Percentiles rank a stretch among this genome's conserved stretches.
These are phyloP conservation scores for Creontiades dilutus DNA, from an alignment of 2,888 invertebrate genomes.

Conservation along the genomic window DNA sequence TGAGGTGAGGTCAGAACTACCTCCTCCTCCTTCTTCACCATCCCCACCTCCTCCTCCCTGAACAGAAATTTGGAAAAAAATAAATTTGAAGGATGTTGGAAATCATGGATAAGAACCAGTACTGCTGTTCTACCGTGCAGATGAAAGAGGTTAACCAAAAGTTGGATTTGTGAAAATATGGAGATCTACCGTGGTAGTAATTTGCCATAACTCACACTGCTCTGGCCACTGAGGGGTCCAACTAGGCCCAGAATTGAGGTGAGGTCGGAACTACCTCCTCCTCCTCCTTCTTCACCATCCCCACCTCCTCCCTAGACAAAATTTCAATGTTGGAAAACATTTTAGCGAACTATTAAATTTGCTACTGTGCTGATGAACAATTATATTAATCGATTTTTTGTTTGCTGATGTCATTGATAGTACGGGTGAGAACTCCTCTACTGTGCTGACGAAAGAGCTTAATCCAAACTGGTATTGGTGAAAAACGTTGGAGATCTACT, in stretches of 20 bases:
- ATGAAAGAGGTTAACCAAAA: too few species aligned
- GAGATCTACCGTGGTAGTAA: not conserved
- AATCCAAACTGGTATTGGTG: too few species aligned
- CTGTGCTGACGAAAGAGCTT: not conserved
- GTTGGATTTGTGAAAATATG: not conserved
- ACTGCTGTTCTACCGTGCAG: too few species aligned
- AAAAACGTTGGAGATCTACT: not conserved
- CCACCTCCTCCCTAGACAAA: slow-evolving; percentile 70
- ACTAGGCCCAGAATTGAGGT: slow-evolving; percentile 72
- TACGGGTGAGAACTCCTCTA: not conserved
- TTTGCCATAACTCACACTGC: slow-evolving; percentile 73
- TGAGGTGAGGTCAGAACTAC: slow-evolving; percentile 74
- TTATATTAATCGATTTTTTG: too few species aligned
- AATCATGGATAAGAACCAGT: not conserved
- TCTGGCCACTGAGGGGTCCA: slow-evolving; percentile 72
- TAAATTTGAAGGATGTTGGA: not conserved
- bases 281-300: slow-evolving; percentile 71
- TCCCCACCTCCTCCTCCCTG: slow-evolving; percentile 73
- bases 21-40: slow-evolving; percentile 74
- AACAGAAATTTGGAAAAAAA: not conserved
- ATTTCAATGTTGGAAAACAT: not conserved
- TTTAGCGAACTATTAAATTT: not conserved
- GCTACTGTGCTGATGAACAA: not conserved
- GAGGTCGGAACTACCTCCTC: slow-evolving; percentile 75
- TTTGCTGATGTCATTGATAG: not conserved